A percentile compares a stretch with the other conserved stretches of the same genome.
Conservation (phyloP, 2,888 invertebrate species). For the Neoscelio sp. region DNA sequence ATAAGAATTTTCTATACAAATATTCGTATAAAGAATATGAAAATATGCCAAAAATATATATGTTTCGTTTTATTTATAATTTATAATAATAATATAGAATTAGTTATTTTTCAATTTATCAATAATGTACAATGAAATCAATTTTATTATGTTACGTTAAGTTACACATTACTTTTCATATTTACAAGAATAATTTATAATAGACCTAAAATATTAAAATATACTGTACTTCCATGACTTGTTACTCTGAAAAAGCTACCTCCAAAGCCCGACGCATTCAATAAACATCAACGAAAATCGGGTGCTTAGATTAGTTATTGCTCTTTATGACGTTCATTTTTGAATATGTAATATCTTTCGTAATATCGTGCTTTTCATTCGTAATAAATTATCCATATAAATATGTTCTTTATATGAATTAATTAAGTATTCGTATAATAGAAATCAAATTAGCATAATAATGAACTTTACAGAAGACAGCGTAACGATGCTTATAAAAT, state of each 20-base stretch:
- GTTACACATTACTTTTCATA: constrained; percentile 14
- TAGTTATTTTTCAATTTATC: constrained; percentile 4
- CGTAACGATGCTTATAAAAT: constrained; percentile 41
- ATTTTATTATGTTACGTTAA: constrained; percentile 7
- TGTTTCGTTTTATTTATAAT: too few relatives aligned
- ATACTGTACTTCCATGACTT: too few relatives aligned
- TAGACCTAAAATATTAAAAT: too few relatives aligned
- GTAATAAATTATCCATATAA: not conserved
- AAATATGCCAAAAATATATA: too few relatives aligned
- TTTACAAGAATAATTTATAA: constrained; percentile 48
- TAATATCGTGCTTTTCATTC: constrained; percentile 1
- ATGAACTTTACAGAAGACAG: constrained; percentile 46
- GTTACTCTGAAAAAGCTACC: not conserved
- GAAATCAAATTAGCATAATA: constrained; percentile 13
- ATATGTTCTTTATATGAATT: not conserved
- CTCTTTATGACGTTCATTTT: constrained; percentile 22
- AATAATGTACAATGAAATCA: not conserved
- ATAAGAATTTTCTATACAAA: too few relatives aligned
- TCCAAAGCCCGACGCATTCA: constrained; percentile 8
- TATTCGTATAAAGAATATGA: too few relatives aligned
- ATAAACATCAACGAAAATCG: not conserved
- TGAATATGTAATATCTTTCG: constrained; percentile 6
- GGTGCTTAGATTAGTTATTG: constrained; percentile 46
- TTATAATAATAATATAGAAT: too few relatives aligned
- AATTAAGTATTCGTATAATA: not conserved